phyloP scores from a whole-genome alignment of 2,888 invertebrate genomes.

The Panopea generosa region DNA sequence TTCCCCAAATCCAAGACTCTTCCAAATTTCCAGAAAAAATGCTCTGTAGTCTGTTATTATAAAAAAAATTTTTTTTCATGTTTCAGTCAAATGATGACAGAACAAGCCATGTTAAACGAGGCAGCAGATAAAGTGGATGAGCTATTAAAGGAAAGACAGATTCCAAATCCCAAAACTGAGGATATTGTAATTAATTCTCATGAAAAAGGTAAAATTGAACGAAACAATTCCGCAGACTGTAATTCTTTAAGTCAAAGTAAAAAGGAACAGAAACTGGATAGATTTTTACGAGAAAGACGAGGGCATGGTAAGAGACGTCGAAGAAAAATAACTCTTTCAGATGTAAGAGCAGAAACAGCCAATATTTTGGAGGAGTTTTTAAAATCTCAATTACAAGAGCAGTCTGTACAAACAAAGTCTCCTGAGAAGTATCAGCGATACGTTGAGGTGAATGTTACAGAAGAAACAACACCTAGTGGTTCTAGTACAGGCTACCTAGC shows the following conservation, averaged over 20 bases:
- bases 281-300: slow-evolving; percentile 26
- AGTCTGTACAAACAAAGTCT: slow-evolving; percentile 39
- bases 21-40: too few relatives aligned
- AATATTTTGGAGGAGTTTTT: slow-evolving; percentile 76
- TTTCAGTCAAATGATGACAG: too few relatives aligned
- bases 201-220: slow-evolving; percentile 6
- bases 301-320: slow-evolving; percentile 11
- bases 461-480: slow-evolving; percentile 52
- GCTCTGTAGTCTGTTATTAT: too few relatives aligned
- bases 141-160: slow-evolving; percentile 14
- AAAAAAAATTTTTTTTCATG: too few relatives aligned
- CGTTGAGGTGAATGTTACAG: slow-evolving; percentile 44
- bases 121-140: slow-evolving; percentile 6
- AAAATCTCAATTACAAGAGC: slow-evolving; percentile 56
- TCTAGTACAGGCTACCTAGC: slow-evolving; percentile 31
- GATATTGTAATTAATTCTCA: slow-evolving; percentile 5
- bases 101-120: too few relatives aligned
- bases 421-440: slow-evolving; percentile 48
- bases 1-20: too few relatives aligned
- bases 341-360: slow-evolving; percentile 71
- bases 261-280: slow-evolving; percentile 44
- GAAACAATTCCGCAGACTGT: slow-evolving; percentile 44
- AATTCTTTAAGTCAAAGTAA: slow-evolving; percentile 30
- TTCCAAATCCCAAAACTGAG: neutral
- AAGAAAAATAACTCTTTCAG: slow-evolving; percentile 54